These are phyloP conservation scores for Camponotus floridanus DNA, from an alignment of 1,140 invertebrate genomes.

Conservation along the genomic window DNA sequence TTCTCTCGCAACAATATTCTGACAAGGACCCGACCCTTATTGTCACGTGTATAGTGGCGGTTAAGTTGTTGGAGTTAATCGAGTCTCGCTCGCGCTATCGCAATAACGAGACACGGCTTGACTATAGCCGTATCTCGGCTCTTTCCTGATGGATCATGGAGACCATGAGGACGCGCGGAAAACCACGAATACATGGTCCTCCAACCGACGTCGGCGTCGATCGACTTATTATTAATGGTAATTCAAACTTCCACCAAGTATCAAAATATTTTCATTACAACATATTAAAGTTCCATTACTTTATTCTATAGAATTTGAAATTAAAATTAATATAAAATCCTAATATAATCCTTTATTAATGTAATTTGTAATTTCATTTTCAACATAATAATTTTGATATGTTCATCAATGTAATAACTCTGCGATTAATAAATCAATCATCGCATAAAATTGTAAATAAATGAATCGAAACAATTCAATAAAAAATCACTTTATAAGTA, in stretches of 20 bases:
- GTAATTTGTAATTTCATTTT: neutral
- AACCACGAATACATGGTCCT: conserved; percentile 40
- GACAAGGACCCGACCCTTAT: conserved; percentile 32
- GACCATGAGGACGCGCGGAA: conserved; percentile 41
- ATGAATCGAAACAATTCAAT: neutral
- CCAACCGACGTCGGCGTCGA: conserved; percentile 16
- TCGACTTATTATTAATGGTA: conserved; percentile 72
- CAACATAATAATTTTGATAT: neutral
- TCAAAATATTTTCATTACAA: neutral
- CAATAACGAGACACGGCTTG: conserved; percentile 53
- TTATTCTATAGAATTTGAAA: neutral
- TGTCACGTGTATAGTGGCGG: conserved; percentile 34
- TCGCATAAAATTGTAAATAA: neutral
- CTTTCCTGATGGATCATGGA: conserved; percentile 51
- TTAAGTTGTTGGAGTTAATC: conserved; percentile 57
- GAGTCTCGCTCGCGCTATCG: conserved; percentile 52
- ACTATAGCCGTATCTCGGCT: neutral
- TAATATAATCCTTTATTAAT: neutral
- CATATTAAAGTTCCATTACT: neutral
- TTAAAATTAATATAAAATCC: too few species aligned
- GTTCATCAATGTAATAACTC: neutral
- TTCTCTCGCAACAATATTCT: conserved; percentile 35
- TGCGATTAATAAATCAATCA: neutral
- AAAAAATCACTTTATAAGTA: neutral
- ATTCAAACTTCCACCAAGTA: conserved; percentile 53